Conservation (phyloP, 2,797 vertebrate species). For the Artibeus lituratus region DNA sequence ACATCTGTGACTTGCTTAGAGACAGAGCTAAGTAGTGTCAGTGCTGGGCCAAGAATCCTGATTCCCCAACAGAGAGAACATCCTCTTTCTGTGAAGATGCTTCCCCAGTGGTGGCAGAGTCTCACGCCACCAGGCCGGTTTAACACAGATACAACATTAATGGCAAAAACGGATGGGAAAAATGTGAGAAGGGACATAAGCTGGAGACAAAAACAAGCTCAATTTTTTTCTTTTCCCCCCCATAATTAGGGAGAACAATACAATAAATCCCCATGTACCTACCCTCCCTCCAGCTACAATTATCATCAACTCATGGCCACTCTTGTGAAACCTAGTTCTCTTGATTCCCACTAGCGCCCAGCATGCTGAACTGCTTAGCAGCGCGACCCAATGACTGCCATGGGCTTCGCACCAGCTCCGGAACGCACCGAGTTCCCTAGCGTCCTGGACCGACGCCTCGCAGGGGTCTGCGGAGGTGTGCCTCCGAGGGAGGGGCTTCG, state of each 20-base stretch:
- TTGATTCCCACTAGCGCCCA: background rate
- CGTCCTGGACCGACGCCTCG: background rate
- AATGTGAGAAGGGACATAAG: background rate
- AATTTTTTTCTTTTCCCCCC: background rate
- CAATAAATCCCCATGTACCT: background rate
- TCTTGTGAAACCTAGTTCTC: background rate
- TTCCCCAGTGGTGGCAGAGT: background rate
- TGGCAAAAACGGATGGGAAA: background rate
- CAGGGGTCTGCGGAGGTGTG: background rate
- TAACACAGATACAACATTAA: background rate
- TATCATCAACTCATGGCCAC: background rate
- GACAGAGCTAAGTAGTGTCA: background rate
- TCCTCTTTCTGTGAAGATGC: background rate
- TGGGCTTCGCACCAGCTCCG: background rate
- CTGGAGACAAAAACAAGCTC: background rate
- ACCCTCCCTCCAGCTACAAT: background rate
- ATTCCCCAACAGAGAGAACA: background rate
- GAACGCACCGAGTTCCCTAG: background rate
- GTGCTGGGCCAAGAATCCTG: background rate
- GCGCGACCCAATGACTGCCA: background rate
- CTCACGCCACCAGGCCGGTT: background rate
- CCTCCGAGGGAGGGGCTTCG: background rate
- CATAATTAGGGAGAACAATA: background rate
- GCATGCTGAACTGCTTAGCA: background rate
- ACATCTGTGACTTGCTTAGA: background rate